Base-by-base conservation (phyloP, 2,888 invertebrate genomes). In the Standfussiana lucernea region DNA sequence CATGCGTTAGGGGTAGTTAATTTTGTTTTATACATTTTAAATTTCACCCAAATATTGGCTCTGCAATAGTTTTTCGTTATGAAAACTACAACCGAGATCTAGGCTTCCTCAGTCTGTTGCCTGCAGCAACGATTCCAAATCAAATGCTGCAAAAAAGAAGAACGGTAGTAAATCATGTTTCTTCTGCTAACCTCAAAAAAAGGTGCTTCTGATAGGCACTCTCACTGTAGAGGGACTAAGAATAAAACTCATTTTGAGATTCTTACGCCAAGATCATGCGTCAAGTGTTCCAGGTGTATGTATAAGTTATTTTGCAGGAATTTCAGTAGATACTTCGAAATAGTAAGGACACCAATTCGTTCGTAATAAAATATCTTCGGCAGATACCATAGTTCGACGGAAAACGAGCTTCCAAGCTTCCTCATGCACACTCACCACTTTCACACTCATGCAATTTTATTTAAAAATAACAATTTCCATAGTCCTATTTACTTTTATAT, bases 401-500 rank as follows among this genome's bases (percentile, higher is more conserved):
- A 0, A 8, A 59, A 59, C 10, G 3, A 32, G n/a, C n/a, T n/a
- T 32, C 10, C 1, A 32, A 40, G 7, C 7, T 21, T 21, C 37
- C 28, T 28, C 21, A 15, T 35, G 59, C 18, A 32, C 7, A 18
- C 21, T 37, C 2, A 24, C n/a, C 56, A 59, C n/a, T n/a, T n/a
- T n/a, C n/a, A n/a, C n/a, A n/a, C n/a, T n/a, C n/a, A n/a, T n/a
- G 67, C 62, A 40, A 77, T 24, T 11, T 28, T 37, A 53, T 11
- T 70, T 32, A 80, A 69, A 53, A 61, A 66, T 32, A 67, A 72
- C 45, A 47, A 15, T 13, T 72, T 56, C 15, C 28, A 45, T 35
- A 15, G n/a, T 70, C 35, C 28, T n/a, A 56, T 73, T 68, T 66
- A 40, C 47, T 80, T 72, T 35, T 56, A 50, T 71, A 76, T 84